phyloP scores from a whole-genome alignment of 2,113 vertebrate species.

The Psammodynastes pulverulentus region DNA sequence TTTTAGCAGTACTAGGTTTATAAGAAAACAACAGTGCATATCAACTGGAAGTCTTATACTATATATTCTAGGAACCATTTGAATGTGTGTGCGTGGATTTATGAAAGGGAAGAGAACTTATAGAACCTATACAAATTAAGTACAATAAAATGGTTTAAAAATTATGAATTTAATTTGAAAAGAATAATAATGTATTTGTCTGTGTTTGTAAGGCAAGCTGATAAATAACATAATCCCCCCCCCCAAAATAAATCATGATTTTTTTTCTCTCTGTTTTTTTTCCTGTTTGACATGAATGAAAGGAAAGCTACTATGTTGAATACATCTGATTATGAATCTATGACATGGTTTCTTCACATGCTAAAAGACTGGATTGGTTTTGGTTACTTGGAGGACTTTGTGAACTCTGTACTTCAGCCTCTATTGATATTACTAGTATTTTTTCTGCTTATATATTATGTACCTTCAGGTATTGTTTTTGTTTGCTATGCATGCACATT shows the following conservation, averaged over 20 bases:
- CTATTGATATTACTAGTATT: background rate
- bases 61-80: background rate
- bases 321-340: background rate
- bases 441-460: fast-evolving
- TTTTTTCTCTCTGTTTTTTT: background rate
- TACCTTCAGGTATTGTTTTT: fast-evolving
- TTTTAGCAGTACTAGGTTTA: background rate
- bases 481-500: background rate
- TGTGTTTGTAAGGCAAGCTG: background rate
- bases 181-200: background rate
- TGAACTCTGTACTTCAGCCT: background rate
- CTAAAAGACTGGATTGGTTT: background rate
- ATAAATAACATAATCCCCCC: background rate
- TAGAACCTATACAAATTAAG: background rate
- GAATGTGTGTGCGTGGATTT: background rate
- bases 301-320: background rate
- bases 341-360: background rate
- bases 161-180: background rate
- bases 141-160: background rate
- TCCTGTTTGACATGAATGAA: background rate
- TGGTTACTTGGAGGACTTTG: background rate
- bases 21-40: background rate
- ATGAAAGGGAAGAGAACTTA: background rate
- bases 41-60: background rate
- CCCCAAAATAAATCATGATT: background rate